Evolutionary conservation across 2,797 vertebrate genomes (phyloP), one percentile per base, ranked within the genome.

Genomic region (Holocentrus rufus): DNA sequence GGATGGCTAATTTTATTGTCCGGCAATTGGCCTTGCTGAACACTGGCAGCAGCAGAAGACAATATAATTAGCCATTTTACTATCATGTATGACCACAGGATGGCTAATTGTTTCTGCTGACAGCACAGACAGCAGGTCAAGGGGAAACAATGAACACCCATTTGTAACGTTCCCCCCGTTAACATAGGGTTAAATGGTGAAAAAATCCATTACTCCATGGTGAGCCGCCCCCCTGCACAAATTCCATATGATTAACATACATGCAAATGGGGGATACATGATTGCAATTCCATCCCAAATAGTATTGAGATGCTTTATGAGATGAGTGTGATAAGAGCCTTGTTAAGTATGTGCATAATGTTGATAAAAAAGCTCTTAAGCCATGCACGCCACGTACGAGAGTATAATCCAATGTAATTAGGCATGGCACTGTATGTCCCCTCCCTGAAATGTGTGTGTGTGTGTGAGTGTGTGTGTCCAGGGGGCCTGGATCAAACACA

Each of bases 31-130:
- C 72, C 1, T 42, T 30, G 62, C 73, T 64, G 72, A 81, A 70
- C 11, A 68, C 80, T 78, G 85, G 85, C 80, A 74, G 79, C 50
- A 11, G 65, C 72, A 23, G 49, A 63, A 53, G 65, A 79, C 83
- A n/a, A 62, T 67, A 76, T 87, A 87, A 90, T 90, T 86, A 90
- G 59, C 54, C 55, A 3, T 72, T 86, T 87, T 66, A 77, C 74
- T 65, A 27, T 83, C 61, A 58, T 39, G 83, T 75, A 78, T 52
- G 85, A 84, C 80, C 76, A 74, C 80, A 73, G 74, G 70, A 77
- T 25, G 75, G 44, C 47, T 80, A 77, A 88, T 87, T 85, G 88
- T 80, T 79, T 76, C 66, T 57, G 57, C 82, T 63, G 79, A 74
- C 34, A 27, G 63, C 17, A 1, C 72, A 44, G 74, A 65, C 74